Conservation (phyloP, 2,797 vertebrate species). For the Ispidina lecontei region DNA sequence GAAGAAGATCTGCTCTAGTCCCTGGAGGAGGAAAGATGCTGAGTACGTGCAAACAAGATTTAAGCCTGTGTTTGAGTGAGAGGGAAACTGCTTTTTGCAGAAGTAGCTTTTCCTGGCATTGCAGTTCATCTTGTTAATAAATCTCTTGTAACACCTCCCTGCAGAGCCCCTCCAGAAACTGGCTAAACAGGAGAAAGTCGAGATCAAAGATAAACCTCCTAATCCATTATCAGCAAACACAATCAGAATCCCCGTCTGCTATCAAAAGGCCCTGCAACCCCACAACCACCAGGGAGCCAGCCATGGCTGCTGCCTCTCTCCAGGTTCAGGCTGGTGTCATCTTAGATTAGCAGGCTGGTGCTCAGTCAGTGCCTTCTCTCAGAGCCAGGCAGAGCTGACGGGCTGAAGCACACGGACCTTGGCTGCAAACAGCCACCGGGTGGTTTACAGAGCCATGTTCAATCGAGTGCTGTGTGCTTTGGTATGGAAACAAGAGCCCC, state of each 20-base stretch:
- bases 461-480: not conserved
- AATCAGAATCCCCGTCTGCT: conserved; percentile 42
- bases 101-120: not conserved
- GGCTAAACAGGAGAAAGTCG: not conserved
- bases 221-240: conserved; percentile 20
- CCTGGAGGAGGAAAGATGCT: not conserved
- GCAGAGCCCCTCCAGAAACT: conserved; percentile 26
- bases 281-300: not conserved
- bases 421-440: not conserved
- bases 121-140: conserved; percentile 47
- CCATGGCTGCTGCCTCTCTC: not conserved
- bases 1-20: not conserved
- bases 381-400: not conserved
- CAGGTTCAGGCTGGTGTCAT: not conserved
- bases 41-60: not conserved
- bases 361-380: not conserved
- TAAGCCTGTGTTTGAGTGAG: not conserved
- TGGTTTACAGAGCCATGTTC: not conserved
- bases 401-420: not conserved
- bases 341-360: not conserved
- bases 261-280: not conserved
- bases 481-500: not conserved
- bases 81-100: conserved; percentile 5
- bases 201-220: conserved; percentile 46
- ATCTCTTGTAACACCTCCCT: conserved; percentile 19